These are phyloP conservation scores for Cataglyphis rosenhaueri DNA, from an alignment of 2,888 invertebrate genomes.

Conservation along the genomic window DNA sequence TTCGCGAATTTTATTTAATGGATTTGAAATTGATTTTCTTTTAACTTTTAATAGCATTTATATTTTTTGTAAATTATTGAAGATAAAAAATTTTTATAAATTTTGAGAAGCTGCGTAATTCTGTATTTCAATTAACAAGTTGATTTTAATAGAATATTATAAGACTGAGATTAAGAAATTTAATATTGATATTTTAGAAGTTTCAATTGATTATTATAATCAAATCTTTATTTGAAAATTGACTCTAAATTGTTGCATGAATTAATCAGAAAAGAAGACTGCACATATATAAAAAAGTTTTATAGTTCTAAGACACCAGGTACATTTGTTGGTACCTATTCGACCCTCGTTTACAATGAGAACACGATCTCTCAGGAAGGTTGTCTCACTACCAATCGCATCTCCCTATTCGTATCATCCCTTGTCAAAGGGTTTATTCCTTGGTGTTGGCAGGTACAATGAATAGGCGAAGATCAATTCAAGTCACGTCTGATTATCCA, in stretches of 20 bases:
- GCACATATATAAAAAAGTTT: not conserved
- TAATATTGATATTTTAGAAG: not conserved
- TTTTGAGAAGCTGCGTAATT: not conserved
- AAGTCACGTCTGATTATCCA: slow-evolving; percentile 15
- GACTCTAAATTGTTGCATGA: not conserved
- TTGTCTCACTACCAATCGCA: slow-evolving; percentile 42
- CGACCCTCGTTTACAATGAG: slow-evolving; percentile 48
- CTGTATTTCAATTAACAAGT: not conserved
- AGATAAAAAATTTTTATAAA: not conserved
- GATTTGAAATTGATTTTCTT: not conserved
- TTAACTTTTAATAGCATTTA: not conserved
- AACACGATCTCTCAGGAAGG: slow-evolving; percentile 49
- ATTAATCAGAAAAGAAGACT: not conserved
- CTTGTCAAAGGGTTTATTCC: slow-evolving; percentile 30
- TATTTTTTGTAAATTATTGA: not conserved
- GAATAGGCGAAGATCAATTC: slow-evolving; percentile 1
- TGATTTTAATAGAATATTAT: not conserved
- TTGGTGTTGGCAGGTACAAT: slow-evolving; percentile 3
- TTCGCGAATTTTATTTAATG: not conserved
- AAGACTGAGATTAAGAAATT: not conserved
- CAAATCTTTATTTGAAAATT: not conserved
- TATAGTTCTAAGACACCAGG: not conserved
- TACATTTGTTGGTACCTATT: slow-evolving; percentile 44
- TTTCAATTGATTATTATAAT: not conserved
- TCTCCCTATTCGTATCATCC: slow-evolving; percentile 12